A percentile compares a stretch with the other conserved stretches of the same genome.
phyloP scores from a whole-genome alignment of 2,888 invertebrate species.

The Metallyticus violacea region DNA sequence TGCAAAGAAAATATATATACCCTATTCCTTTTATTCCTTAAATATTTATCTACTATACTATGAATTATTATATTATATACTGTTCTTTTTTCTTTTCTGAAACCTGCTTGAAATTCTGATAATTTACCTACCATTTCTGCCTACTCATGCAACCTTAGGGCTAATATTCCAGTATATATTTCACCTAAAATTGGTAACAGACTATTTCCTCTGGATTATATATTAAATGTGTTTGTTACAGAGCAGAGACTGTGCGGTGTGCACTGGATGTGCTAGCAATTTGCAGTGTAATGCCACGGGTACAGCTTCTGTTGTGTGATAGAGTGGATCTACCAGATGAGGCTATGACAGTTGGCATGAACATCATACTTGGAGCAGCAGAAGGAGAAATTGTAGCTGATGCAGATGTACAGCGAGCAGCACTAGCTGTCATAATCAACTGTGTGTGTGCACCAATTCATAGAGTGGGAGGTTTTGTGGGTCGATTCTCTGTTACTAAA shows the following conservation, averaged over 20 bases:
- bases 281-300: slow-evolving; percentile 82
- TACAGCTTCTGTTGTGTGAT: slow-evolving; percentile 69
- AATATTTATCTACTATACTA: too few relatives aligned
- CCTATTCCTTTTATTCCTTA: too few relatives aligned
- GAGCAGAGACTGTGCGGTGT: slow-evolving; percentile 76
- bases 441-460: slow-evolving; percentile 90
- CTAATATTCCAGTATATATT: too few relatives aligned
- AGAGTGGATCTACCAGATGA: slow-evolving; percentile 75
- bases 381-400: slow-evolving; percentile 90
- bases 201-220: too few relatives aligned
- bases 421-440: slow-evolving; percentile 85
- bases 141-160: too few relatives aligned
- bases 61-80: too few relatives aligned
- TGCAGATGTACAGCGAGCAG: slow-evolving; percentile 88
- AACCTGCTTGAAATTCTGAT: too few relatives aligned
- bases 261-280: slow-evolving; percentile 86
- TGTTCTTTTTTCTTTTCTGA: too few relatives aligned
- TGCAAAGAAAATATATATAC: too few relatives aligned
- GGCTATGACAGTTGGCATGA: slow-evolving; percentile 72
- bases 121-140: too few relatives aligned
- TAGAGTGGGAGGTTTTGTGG: slow-evolving; percentile 60
- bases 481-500: slow-evolving; percentile 46
- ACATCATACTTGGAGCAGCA: slow-evolving; percentile 80
- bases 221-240: slow-evolving; percentile 38
- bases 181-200: too few relatives aligned